These are phyloP conservation scores for Odontamblyopus lacepedii DNA, from an alignment of 2,797 vertebrate genomes.

Conservation along the genomic window DNA sequence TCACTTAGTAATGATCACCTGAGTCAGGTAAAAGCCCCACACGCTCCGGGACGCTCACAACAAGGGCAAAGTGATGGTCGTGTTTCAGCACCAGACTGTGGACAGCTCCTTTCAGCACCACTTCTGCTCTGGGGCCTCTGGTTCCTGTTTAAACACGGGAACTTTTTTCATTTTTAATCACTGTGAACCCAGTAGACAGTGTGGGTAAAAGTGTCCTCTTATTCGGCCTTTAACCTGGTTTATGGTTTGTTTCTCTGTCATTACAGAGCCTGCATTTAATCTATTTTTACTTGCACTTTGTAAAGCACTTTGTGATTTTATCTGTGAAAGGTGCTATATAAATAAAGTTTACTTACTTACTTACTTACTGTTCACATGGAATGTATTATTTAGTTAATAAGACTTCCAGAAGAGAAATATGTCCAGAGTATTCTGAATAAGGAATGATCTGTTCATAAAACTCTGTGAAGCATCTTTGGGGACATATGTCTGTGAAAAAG, in stretches of 20 bases:
- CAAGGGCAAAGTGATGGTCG: constrained; percentile 85
- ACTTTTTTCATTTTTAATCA: neutral
- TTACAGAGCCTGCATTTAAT: neutral
- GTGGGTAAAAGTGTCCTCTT: neutral
- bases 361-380: too few relatives aligned
- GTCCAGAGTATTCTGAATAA: too few relatives aligned
- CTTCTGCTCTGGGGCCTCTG: neutral
- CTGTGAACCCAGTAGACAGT: neutral
- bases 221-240: neutral
- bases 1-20: constrained; percentile 95
- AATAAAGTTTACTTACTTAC: too few relatives aligned
- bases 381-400: neutral
- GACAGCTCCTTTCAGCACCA: constrained; percentile 53
- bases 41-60: constrained; percentile 79
- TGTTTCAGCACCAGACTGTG: constrained; percentile 84
- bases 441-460: too few relatives aligned
- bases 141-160: neutral
- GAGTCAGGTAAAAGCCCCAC: constrained; percentile 87
- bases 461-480: too few relatives aligned
- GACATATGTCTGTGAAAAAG: too few relatives aligned
- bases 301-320: too few relatives aligned
- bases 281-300: too few relatives aligned
- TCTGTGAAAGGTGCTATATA: too few relatives aligned
- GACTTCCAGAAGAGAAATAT: too few relatives aligned
- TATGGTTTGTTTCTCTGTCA: neutral